phyloP scores from a whole-genome alignment of 2,888 invertebrate species.

The Galerucella pusilla region DNA sequence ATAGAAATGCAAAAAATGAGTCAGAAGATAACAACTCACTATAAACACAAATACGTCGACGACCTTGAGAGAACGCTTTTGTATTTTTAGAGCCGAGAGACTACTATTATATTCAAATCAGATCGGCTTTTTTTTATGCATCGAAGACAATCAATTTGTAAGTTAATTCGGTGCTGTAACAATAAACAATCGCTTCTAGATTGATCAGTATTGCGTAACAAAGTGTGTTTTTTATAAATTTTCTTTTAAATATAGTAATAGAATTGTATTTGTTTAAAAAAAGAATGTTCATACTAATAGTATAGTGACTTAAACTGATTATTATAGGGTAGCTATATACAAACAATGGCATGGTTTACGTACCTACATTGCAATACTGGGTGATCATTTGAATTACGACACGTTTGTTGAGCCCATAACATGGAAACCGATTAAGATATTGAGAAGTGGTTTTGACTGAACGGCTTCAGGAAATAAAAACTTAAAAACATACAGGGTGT shows the following conservation, averaged over 20 bases:
- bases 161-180: slow-evolving; percentile 9
- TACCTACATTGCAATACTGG: not conserved
- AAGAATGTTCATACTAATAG: no score
- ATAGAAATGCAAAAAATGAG: slow-evolving; percentile 3
- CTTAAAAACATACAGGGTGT: no score
- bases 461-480: no score
- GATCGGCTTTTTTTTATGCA: slow-evolving; percentile 10
- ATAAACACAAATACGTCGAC: slow-evolving; percentile 4
- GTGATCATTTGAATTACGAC: no score
- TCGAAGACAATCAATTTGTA: slow-evolving; percentile 14
- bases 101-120: slow-evolving; percentile 28
- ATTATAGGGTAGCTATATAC: no score
- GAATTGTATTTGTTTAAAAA: no score
- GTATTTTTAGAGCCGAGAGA: slow-evolving; percentile 14
- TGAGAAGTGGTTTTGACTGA: no score
- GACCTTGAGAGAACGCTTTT: slow-evolving; percentile 13
- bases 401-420: no score
- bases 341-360: not conserved
- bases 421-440: no score
- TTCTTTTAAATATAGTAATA: no score
- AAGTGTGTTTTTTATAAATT: not conserved
- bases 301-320: no score
- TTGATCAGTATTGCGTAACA: not conserved
- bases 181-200: not conserved
- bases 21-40: slow-evolving; percentile 19